Base-by-base conservation (phyloP, 2,888 invertebrate species). In the Dysmachus trigonus region DNA sequence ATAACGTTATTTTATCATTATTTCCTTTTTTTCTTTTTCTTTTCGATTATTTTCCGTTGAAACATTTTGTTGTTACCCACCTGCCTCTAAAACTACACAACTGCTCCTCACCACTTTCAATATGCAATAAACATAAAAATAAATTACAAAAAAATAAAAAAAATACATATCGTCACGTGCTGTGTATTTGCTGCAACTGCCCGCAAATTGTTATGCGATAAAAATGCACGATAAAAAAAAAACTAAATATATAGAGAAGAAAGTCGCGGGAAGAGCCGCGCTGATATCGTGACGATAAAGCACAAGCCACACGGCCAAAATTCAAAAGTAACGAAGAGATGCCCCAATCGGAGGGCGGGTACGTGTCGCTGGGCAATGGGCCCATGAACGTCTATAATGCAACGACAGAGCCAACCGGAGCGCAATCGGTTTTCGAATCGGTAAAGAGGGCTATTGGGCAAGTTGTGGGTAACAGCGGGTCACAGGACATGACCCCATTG, bases 281-380 rank as follows among this genome's bases (percentile, higher is more conserved):
- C 22, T 79, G 71, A 82, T 35, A 82, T 18, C 38, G 33, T 82
- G 72, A 72, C 22, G 41, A 84, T 38, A 62, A 41, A 35, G n/a
- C 30, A 74, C 22, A 72, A n/a, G 38, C 10, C 47, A 71, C 62
- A 62, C 62, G 18, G 62, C 22, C 62, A 62, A 62, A 27, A 62
- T 62, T 62, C 62, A 22, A 62, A 53, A 62, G 62, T 62, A 62
- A 62, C 62, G 62, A 62, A 82, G 88, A 88, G 88, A 92, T 92
- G 92, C 92, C 92, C 88, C 92, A 92, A 88, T 89, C 91, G 85
- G 92, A 92, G 89, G 92, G 92, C 89, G 92, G 92, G 86, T 92
- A 92, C 89, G 89, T 92, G 76, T 92, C 92, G 87, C 89, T 92
- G 89, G 92, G 91, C 86, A 89, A 89, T 89, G 90, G 90, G 84